Base-by-base conservation (phyloP, 1,140 invertebrate genomes). In the Drosophila erecta region DNA sequence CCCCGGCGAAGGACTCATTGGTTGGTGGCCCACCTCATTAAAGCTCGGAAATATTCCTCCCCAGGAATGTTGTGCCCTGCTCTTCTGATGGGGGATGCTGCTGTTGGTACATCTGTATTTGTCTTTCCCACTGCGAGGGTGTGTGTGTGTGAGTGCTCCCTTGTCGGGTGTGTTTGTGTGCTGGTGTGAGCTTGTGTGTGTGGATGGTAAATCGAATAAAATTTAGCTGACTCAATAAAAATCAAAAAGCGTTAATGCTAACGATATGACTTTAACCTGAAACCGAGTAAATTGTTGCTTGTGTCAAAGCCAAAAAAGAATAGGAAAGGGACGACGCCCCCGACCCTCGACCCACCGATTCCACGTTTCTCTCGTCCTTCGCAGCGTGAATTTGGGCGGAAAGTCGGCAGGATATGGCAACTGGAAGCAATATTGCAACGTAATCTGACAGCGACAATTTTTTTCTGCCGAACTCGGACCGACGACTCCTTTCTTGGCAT, bases 191-290 rank as follows among this genome's bases (percentile, higher is more conserved):
- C 17, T 17, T 49, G 50, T 76, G 62, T 78, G 60, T 67, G 61
- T 60, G 67, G 71, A 85, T 77, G 79, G 81, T 76, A 90, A 91
- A 90, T 91, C 90, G 84, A 90, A 91, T 91, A 90, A 91, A 90
- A 91, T 91, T 91, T 83, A 86, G 90, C 90, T 91, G 90, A 91
- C 90, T 91, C 90, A 91, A 90, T 91, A 90, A 91, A 91, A 91
- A 91, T 91, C 90, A 91, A 91, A 91, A 86, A 91, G 90, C 90
- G 90, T 91, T 91, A 91, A 91, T 91, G 90, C 90, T 83, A 90
- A 91, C 90, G 86, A 90, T 90, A 91, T 91, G 90, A 91, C 90
- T 91, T 91, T 90, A 91, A 91, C 86, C 83, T 91, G 84, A 81
- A 90, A 80, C 85, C 76, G 81, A 81, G 86, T 81, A 90, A 87